Conservation (phyloP, 2,797 vertebrate genomes). For the Garrulus glandarius region DNA sequence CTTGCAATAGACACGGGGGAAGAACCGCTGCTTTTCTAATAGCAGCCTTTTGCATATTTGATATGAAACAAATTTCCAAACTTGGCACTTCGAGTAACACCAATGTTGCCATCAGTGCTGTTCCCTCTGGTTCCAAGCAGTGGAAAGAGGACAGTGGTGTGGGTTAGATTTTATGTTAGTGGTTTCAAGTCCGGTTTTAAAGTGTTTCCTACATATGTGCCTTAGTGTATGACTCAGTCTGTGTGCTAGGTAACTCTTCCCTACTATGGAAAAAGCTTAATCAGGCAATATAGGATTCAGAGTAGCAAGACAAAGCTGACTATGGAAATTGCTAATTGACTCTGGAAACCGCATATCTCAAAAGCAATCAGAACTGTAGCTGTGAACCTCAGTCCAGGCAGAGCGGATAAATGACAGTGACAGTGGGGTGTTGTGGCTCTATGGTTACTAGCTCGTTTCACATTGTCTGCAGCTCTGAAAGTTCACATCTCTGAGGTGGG, state of each 20-base stretch:
- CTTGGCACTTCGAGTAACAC: neutral
- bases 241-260: neutral
- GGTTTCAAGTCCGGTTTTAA: neutral
- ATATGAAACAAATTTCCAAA: neutral
- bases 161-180: neutral
- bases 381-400: neutral
- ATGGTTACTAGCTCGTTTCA: neutral
- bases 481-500: neutral
- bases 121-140: neutral
- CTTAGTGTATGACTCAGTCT: neutral
- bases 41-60: neutral
- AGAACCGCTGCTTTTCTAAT: neutral
- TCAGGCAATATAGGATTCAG: neutral
- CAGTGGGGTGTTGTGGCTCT: neutral
- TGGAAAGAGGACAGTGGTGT: neutral
- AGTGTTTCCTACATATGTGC: neutral
- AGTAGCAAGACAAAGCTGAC: neutral
- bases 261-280: conserved; percentile 2
- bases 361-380: conserved; percentile 13
- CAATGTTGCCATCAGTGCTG: neutral
- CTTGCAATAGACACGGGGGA: neutral
- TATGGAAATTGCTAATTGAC: conserved; percentile 17
- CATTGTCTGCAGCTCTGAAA: neutral
- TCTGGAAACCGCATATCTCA: neutral
- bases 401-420: neutral